Evolutionary conservation across 2,113 vertebrate genomes (phyloP).

Genomic region (Petromus typicus): DNA sequence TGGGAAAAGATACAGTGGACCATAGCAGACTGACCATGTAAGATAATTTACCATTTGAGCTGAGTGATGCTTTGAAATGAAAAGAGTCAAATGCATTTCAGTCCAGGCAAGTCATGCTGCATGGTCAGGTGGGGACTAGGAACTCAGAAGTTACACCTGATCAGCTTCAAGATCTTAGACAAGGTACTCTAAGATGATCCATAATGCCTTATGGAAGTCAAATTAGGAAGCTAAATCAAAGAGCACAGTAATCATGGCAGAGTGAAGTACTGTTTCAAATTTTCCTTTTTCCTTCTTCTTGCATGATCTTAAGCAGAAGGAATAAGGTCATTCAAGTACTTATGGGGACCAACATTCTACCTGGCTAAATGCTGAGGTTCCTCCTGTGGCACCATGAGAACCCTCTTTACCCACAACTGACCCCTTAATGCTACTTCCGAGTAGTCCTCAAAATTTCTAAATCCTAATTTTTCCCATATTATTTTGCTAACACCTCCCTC

Average conservation of each 20-base stretch:
- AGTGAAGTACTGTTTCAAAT: neutral
- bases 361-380: neutral
- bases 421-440: neutral
- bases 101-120: neutral
- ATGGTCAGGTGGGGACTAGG: neutral
- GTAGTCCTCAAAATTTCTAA: neutral
- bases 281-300: neutral
- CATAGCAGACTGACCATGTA: neutral
- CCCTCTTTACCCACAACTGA: too few species aligned
- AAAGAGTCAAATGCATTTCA: neutral
- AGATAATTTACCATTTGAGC: neutral
- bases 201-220: neutral
- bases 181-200: neutral
- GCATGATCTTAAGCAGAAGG: neutral
- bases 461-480: neutral
- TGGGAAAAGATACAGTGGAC: neutral
- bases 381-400: neutral
- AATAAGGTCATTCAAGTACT: neutral
- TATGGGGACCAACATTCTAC: neutral
- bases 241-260: neutral
- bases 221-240: neutral
- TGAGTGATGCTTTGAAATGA: slow-evolving; percentile 3
- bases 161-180: neutral
- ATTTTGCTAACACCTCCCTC: neutral
- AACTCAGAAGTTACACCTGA: neutral